Base-by-base conservation (phyloP, 2,888 invertebrate species). In the Eupithecia vulgata region DNA sequence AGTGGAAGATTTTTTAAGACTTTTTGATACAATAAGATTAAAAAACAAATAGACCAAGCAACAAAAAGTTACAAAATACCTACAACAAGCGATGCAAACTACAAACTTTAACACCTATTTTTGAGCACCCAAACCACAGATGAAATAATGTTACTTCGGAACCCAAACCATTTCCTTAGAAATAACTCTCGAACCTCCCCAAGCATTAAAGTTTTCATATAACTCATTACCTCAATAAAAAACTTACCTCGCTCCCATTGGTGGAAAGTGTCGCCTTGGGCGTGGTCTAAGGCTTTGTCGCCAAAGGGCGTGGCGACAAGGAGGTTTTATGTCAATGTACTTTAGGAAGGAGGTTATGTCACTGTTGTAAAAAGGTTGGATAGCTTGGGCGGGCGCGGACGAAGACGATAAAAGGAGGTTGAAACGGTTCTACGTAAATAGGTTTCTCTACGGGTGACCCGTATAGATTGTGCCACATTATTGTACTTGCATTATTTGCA, bases 191-290 rank as follows among this genome's bases (percentile, higher is more conserved):
- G 64, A 70, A 76, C 67, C 75, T 71, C 79, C 76, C 76, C 64
- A 72, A 71, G 34, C 70, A 80, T 74, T 79, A 78, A 80, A 78
- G 74, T 79, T 79, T 77, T 76, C 77, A 77, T 76, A 72, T 59
- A 66, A 73, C 76, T 75, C 72, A 75, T 78, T 80, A 81, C 79
- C 76, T 81, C 75, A 75, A 84, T 86, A 91, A 92, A 91, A 90
- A 87, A 84, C 79, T 81, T 78, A 75, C 75, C 71, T 67, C 74
- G 75, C 67, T 70, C 45, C 70, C 77, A 91, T 93, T 94, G 93
- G 94, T 89, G 87, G 87, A 89, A 93, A 93, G 72, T 94, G 94
- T 94, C 94, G 86, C 93, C 75, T 71, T 85, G 85, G 94, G 94
- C 93, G 94, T 93, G 93, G 88, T 83, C 72, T 76, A 79, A 87